These are phyloP conservation scores for Diachasma alloeum DNA, from an alignment of 1,140 invertebrate genomes.

Conservation along the genomic window DNA sequence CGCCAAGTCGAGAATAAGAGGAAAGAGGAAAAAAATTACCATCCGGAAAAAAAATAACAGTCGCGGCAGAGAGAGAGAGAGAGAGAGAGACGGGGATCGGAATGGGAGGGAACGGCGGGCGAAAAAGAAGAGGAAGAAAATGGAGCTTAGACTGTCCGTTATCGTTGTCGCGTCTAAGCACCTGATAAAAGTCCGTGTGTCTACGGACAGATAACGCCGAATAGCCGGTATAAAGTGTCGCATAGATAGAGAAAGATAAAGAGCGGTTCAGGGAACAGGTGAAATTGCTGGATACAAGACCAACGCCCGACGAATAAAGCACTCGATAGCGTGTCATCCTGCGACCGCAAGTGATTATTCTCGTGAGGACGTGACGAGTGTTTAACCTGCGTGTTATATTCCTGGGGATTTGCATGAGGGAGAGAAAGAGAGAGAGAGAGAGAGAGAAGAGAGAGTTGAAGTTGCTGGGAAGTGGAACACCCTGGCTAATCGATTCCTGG, in stretches of 20 bases:
- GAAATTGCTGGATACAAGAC: slow-evolving; percentile 50
- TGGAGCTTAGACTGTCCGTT: slow-evolving; percentile 41
- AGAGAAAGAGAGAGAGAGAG: too few relatives aligned
- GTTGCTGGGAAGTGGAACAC: not conserved
- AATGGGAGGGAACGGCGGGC: not conserved
- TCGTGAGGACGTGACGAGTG: not conserved
- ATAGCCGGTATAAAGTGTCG: slow-evolving; percentile 57
- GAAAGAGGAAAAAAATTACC: slow-evolving; percentile 18
- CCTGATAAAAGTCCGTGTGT: slow-evolving; percentile 62
- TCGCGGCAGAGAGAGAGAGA: not conserved
- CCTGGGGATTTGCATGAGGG: not conserved
- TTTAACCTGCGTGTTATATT: not conserved
- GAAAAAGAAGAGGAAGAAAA: slow-evolving; percentile 18
- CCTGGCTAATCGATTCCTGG: not conserved
- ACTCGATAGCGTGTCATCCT: not conserved
- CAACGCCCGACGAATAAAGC: slow-evolving; percentile 52
- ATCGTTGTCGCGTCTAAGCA: slow-evolving; percentile 58
- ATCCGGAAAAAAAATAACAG: slow-evolving; percentile 5
- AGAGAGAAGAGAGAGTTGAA: not conserved
- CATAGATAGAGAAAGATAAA: slow-evolving; percentile 62
- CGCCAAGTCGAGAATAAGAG: not conserved
- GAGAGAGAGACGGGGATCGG: slow-evolving; percentile 8
- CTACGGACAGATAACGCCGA: slow-evolving; percentile 58
- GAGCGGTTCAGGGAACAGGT: slow-evolving; percentile 56
- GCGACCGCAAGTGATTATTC: not conserved